Conservation (phyloP, 2,113 vertebrate genomes). For the Stigmatopora argus region DNA sequence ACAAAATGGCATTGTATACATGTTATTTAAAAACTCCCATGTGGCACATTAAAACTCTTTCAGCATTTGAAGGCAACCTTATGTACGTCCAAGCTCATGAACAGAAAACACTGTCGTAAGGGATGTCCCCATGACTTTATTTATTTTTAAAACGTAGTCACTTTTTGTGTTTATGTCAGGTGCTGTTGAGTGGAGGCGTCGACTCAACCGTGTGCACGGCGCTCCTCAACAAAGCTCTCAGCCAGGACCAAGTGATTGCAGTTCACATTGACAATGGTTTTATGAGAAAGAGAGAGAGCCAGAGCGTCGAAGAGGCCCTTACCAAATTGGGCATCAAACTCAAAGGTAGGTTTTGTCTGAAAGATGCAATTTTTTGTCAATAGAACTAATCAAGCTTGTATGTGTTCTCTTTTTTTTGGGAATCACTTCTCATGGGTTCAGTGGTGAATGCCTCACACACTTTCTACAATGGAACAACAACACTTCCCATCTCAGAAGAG, state of each 20-base stretch:
- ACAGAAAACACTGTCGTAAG: background rate
- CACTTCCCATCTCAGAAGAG: slow-evolving; percentile 96
- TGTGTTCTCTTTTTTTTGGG: background rate
- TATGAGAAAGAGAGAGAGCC: slow-evolving; percentile 95
- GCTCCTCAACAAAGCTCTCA: slow-evolving; percentile 90
- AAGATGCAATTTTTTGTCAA: background rate
- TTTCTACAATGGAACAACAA: slow-evolving; percentile 97
- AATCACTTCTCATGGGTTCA: slow-evolving; percentile 33
- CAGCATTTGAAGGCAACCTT: too few relatives aligned
- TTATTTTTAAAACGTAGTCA: too few relatives aligned
- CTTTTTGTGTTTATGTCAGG: slow-evolving; percentile 60
- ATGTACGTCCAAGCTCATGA: too few relatives aligned
- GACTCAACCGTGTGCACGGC: slow-evolving; percentile 98
- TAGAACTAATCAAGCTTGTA: background rate
- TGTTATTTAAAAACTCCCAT: too few relatives aligned
- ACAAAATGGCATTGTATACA: too few relatives aligned
- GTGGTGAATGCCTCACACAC: slow-evolving; percentile 98
- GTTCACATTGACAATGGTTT: slow-evolving; percentile 99
- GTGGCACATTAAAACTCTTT: too few relatives aligned
- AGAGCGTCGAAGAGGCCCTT: slow-evolving; percentile 93
- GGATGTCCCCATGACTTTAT: background rate
- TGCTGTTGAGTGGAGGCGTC: slow-evolving; percentile 91
- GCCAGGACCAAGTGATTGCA: slow-evolving; percentile 90
- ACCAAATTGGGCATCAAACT: slow-evolving; percentile 93
- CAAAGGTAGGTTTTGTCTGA: slow-evolving; percentile 74